Conservation (phyloP, 2,888 invertebrate genomes). For the Pterobdella sp. region DNA sequence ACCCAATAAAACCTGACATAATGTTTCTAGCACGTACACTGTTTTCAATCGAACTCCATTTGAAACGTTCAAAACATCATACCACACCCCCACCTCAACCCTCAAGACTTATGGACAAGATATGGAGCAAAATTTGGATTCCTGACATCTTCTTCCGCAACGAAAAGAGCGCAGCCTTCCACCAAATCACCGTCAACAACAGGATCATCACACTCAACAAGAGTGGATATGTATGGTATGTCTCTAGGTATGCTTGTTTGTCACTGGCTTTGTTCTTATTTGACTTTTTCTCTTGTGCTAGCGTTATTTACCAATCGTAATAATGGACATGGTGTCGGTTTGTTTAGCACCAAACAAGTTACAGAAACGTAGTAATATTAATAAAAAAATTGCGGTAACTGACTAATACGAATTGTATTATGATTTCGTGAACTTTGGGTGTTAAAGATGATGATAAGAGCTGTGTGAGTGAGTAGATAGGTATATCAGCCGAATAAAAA, state of each 20-base stretch:
- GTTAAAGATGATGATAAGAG: too few species aligned
- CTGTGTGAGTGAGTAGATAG: too few species aligned
- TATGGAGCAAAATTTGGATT: constrained; percentile 36
- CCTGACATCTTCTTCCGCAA: constrained; percentile 39
- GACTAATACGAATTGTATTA: too few species aligned
- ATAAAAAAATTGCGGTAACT: too few species aligned
- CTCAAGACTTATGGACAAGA: constrained; percentile 27
- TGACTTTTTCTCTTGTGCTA: background rate
- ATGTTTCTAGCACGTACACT: too few species aligned
- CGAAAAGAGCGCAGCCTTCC: constrained; percentile 38
- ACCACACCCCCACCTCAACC: background rate
- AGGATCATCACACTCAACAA: constrained; percentile 34
- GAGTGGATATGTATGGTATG: constrained; percentile 37
- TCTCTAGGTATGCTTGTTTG: constrained; percentile 34
- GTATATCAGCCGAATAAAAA: too few species aligned
- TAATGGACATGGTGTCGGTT: background rate
- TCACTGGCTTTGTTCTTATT: background rate
- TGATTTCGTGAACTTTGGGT: too few species aligned
- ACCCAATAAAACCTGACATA: too few species aligned
- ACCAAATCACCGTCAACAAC: constrained; percentile 37
- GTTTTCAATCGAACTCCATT: background rate
- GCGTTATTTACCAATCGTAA: background rate
- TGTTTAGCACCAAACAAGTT: too few species aligned
- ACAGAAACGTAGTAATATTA: too few species aligned
- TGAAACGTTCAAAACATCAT: background rate